phyloP scores from a whole-genome alignment of 2,113 vertebrate species.

The Theropithecus gelada region DNA sequence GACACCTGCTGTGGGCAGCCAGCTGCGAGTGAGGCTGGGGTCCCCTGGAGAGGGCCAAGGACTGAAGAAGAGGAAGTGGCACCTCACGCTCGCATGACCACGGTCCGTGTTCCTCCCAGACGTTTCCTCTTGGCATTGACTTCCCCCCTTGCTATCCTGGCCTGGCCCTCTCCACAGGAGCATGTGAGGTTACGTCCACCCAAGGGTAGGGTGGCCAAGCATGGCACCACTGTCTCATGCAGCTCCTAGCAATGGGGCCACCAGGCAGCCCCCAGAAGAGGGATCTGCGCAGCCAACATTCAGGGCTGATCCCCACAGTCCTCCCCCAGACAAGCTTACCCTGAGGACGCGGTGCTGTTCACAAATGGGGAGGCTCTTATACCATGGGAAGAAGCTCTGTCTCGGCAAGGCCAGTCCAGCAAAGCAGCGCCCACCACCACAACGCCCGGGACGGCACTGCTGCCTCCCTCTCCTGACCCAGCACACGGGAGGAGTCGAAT shows the following conservation, averaged over 20 bases:
- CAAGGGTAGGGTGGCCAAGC: not conserved
- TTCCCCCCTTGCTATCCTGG: not conserved
- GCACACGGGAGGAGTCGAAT: rapidly evolving
- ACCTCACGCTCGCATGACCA: rapidly evolving
- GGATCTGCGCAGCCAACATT: not conserved
- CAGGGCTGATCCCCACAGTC: not conserved
- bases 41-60: not conserved
- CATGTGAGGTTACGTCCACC: not conserved
- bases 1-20: no score
- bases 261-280: not conserved
- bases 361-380: not conserved
- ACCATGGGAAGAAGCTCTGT: not conserved
- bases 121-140: not conserved
- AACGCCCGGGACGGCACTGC: not conserved
- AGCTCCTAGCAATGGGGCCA: not conserved
- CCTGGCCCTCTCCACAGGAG: not conserved
- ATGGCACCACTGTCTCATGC: not conserved
- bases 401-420: not conserved
- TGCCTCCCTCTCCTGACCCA: not conserved
- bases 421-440: not conserved
- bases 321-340: not conserved
- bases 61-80: not conserved
- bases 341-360: not conserved
- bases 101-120: rapidly evolving
- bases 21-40: not conserved